phyloP scores from a whole-genome alignment of 2,113 vertebrate genomes.

The Vimba vimba region DNA sequence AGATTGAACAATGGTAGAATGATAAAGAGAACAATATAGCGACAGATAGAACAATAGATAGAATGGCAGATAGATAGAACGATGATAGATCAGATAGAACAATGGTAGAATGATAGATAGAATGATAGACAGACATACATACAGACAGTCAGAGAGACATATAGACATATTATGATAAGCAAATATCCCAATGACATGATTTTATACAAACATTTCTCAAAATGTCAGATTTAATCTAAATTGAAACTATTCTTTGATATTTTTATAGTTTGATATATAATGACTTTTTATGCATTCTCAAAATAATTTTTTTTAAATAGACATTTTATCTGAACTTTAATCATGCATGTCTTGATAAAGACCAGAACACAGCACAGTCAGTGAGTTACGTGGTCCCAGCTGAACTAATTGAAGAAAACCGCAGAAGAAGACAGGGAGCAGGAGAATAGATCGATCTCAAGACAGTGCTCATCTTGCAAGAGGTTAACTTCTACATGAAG shows the following conservation, averaged over 20 bases:
- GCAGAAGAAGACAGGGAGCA: neutral
- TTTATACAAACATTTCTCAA: too few relatives aligned
- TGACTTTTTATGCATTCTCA: neutral
- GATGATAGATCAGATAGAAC: neutral
- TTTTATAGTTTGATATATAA: neutral
- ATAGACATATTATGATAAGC: neutral
- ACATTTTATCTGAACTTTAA: neutral
- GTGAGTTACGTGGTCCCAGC: neutral
- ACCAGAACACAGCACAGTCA: neutral
- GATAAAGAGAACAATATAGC: neutral
- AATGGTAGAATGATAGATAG: too few relatives aligned
- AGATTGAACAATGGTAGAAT: neutral
- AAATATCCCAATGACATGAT: too few relatives aligned
- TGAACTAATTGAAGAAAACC: slow-evolving; percentile 14
- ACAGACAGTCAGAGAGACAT: too few relatives aligned
- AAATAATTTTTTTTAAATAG: neutral
- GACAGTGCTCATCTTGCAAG: neutral
- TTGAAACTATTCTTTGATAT: neutral
- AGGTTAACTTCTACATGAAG: neutral
- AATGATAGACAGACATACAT: neutral
- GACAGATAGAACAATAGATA: neutral
- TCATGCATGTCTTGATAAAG: neutral
- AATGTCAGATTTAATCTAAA: neutral
- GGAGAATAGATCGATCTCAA: neutral
- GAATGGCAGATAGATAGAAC: neutral